phyloP scores from a whole-genome alignment of 1,140 invertebrate genomes.

The Calliphora vicina region DNA sequence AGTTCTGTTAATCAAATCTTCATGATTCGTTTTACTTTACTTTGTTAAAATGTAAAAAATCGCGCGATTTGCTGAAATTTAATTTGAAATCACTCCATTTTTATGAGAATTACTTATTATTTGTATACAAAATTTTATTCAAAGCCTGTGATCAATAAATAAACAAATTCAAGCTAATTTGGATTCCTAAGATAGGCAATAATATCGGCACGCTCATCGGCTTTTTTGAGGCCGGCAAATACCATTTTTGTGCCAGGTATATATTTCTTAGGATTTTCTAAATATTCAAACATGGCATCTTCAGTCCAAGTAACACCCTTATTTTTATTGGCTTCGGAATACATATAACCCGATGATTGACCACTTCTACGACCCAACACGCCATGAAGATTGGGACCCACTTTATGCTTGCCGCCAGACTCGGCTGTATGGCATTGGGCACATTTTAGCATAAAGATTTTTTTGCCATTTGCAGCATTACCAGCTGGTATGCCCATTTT shows the following conservation, averaged over 20 bases:
- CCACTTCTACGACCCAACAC: conserved; percentile 88
- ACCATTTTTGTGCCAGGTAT: conserved; percentile 89
- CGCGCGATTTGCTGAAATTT: too few species aligned
- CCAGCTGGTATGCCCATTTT: conserved; percentile 71
- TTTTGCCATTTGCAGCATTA: conserved; percentile 89
- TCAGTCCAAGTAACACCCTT: conserved; percentile 84
- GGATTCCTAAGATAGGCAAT: conserved; percentile 70
- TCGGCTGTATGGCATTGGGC: conserved; percentile 89
- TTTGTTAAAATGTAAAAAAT: too few species aligned
- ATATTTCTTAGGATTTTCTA: conserved; percentile 82
- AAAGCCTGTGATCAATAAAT: too few species aligned
- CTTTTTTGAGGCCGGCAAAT: conserved; percentile 83
- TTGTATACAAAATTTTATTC: too few species aligned
- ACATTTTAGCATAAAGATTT: conserved; percentile 87
- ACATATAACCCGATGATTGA: conserved; percentile 77
- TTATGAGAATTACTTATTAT: too few species aligned
- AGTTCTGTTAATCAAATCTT: too few species aligned
- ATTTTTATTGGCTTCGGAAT: conserved; percentile 86
- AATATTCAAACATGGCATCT: conserved; percentile 86
- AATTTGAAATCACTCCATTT: too few species aligned
- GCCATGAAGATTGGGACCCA: conserved; percentile 88
- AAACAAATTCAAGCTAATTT: conserved; percentile 15
- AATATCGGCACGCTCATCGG: conserved; percentile 75
- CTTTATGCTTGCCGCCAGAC: conserved; percentile 84
- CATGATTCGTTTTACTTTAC: too few species aligned